A percentile compares a stretch with the other conserved stretches of the same genome.
Evolutionary conservation across 2,797 vertebrate genomes (phyloP).

Genomic region (Acanthurus leucopareius): DNA sequence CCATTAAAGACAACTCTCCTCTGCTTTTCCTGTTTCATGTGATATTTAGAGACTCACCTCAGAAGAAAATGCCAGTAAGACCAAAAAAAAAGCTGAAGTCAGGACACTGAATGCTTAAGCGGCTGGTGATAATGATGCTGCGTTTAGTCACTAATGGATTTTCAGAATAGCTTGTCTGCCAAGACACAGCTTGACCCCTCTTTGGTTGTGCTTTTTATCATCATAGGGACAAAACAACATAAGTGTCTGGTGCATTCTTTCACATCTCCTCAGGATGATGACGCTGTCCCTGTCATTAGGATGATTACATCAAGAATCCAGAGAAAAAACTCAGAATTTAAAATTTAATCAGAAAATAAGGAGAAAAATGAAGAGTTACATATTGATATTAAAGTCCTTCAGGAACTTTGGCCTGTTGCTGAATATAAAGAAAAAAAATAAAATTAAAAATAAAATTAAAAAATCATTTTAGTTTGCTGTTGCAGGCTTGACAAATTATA

Average conservation of each 20-base stretch:
- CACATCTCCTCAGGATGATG: constrained; percentile 31
- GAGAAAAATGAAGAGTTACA: constrained; percentile 10
- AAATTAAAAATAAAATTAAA: not conserved
- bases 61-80: constrained; percentile 72
- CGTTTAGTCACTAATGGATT: constrained; percentile 79
- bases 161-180: constrained; percentile 69
- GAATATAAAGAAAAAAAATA: too few relatives aligned
- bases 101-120: constrained; percentile 68
- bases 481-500: not conserved
- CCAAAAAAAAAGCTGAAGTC: constrained; percentile 69
- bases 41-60: constrained; percentile 68
- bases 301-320: constrained; percentile 17
- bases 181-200: constrained; percentile 70
- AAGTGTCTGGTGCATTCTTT: constrained; percentile 41
- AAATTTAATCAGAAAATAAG: not conserved
- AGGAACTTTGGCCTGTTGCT: not conserved
- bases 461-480: not conserved
- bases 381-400: not conserved
- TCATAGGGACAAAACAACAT: constrained; percentile 34
- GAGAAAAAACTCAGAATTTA: constrained; percentile 1
- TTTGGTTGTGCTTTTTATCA: constrained; percentile 63
- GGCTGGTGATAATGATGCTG: constrained; percentile 67
- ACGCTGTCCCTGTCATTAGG: constrained; percentile 9
- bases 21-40: constrained; percentile 50
- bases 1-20: constrained; percentile 53